Percentiles rank a stretch among this genome's conserved stretches.
Conservation (phyloP, 2,797 vertebrate species). For the Lepilemur septentrionalis region DNA sequence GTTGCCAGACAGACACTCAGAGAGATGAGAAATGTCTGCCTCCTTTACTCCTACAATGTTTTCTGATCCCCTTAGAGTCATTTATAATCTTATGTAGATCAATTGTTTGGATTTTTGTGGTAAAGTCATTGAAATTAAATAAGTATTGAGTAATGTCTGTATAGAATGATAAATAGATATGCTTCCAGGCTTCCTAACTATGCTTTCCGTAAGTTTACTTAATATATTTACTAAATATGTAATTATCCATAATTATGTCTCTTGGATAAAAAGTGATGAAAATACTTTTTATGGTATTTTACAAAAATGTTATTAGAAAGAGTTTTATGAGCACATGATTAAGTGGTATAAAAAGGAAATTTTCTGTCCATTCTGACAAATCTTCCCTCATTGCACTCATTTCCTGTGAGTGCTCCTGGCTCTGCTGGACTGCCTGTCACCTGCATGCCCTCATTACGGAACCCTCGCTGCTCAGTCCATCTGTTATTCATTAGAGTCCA, state of each 20-base stretch:
- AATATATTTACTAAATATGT: background rate
- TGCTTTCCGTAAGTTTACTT: background rate
- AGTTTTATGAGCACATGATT: background rate
- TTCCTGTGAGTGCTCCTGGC: background rate
- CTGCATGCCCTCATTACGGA: background rate
- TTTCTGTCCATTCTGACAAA: background rate
- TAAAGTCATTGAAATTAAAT: background rate
- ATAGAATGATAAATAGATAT: background rate
- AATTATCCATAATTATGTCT: background rate
- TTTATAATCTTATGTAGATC: background rate
- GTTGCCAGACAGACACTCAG: background rate
- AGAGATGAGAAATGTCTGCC: background rate
- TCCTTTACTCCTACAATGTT: background rate
- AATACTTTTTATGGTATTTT: background rate
- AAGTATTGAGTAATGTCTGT: background rate
- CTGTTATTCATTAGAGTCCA: background rate
- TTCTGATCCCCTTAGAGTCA: background rate
- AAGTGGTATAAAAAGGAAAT: background rate
- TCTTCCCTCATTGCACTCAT: background rate
- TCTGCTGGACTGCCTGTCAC: background rate
- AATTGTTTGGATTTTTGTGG: background rate
- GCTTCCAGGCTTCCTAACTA: background rate
- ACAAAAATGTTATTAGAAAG: background rate
- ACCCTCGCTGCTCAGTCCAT: background rate
- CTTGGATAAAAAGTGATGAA: background rate